Conservation (phyloP, 1,140 invertebrate species). For the Copidosoma floridanum region DNA sequence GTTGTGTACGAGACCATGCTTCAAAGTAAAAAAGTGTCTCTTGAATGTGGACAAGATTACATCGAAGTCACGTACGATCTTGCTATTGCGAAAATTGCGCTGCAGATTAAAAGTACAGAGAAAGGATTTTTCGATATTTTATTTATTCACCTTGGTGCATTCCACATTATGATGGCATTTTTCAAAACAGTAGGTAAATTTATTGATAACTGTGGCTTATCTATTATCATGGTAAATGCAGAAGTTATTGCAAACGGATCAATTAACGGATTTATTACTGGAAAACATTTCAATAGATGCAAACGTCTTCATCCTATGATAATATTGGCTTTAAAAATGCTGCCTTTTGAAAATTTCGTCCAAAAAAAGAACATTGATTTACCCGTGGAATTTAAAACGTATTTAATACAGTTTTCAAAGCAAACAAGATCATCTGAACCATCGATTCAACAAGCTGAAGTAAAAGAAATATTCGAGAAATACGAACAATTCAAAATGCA, state of each 20-base stretch:
- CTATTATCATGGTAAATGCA: slow-evolving; percentile 47
- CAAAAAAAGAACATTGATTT: too few relatives aligned
- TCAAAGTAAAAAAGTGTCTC: slow-evolving; percentile 34
- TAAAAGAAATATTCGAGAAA: too few relatives aligned
- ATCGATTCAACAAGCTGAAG: too few relatives aligned
- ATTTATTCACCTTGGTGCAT: slow-evolving; percentile 55
- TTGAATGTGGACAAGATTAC: slow-evolving; percentile 39
- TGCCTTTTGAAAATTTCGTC: slow-evolving; percentile 47
- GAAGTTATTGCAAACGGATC: slow-evolving; percentile 51
- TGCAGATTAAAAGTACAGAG: slow-evolving; percentile 46
- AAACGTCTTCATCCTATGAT: slow-evolving; percentile 53
- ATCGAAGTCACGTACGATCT: slow-evolving; percentile 47
- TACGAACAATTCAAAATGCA: too few relatives aligned
- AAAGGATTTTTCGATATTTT: slow-evolving; percentile 44
- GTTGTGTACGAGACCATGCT: slow-evolving; percentile 47
- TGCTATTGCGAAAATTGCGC: slow-evolving; percentile 50
- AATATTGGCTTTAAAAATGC: slow-evolving; percentile 45
- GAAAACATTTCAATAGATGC: slow-evolving; percentile 55
- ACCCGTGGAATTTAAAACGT: too few relatives aligned
- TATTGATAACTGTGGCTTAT: slow-evolving; percentile 50
- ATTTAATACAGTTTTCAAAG: too few relatives aligned
- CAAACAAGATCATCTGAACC: too few relatives aligned
- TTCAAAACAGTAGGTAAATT: slow-evolving; percentile 56
- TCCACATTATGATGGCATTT: slow-evolving; percentile 55
- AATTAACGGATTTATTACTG: slow-evolving; percentile 48